A percentile compares a stretch with the other conserved stretches of the same genome.
Evolutionary conservation across 2,797 vertebrate genomes (phyloP).

Genomic region (Tarsius wallacei): DNA sequence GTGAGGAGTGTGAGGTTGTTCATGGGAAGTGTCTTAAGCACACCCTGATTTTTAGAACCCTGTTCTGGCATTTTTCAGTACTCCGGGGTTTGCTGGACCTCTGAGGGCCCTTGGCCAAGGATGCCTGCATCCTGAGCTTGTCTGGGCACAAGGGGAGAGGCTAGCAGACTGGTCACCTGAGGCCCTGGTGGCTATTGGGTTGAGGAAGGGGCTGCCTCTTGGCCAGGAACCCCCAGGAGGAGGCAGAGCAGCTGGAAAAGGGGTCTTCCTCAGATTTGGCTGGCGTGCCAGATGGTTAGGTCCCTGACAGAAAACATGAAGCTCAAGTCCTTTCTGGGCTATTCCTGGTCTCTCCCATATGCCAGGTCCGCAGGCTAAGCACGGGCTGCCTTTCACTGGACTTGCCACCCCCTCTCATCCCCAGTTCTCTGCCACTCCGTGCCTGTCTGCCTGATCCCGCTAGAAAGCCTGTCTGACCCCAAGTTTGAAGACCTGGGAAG

Average conservation of each 20-base stretch:
- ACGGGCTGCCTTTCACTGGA: neutral
- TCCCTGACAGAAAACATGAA: neutral
- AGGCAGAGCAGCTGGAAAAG: neutral
- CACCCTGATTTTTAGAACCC: neutral
- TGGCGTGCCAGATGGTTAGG: neutral
- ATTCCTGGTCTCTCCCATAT: neutral
- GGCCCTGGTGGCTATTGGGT: rapidly evolving
- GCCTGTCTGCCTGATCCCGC: neutral
- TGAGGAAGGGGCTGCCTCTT: neutral
- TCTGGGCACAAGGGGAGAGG: neutral
- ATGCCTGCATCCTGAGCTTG: neutral
- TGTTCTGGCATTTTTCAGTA: neutral
- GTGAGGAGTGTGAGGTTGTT: constrained; percentile 9
- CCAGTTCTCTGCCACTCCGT: neutral
- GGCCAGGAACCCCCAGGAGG: neutral
- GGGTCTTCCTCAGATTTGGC: neutral
- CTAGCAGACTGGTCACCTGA: neutral
- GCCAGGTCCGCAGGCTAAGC: neutral
- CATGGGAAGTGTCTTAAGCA: constrained; percentile 35
- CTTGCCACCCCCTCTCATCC: rapidly evolving
- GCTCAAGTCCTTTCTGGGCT: neutral
- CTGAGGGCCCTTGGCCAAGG: neutral
- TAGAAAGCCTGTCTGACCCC: neutral
- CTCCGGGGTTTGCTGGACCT: neutral
- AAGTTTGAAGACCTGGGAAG: neutral